Base-by-base conservation (phyloP, 2,113 vertebrate genomes). In the Phalacrocorax aristotelis region DNA sequence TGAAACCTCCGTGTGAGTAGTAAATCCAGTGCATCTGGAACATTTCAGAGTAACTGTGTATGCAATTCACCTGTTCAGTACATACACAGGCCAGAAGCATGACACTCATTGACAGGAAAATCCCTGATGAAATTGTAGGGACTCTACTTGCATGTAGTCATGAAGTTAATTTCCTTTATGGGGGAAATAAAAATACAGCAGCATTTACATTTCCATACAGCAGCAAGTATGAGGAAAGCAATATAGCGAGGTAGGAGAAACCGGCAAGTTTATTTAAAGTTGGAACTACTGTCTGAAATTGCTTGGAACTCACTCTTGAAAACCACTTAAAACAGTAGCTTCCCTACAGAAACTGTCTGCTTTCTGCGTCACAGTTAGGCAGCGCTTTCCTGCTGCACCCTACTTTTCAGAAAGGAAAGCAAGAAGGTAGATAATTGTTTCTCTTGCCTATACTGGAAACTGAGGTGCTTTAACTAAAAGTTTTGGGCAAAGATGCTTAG, bases 21-120 rank as follows among this genome's bases (percentile, higher is more conserved):
- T 85, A 95, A 95, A 95, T 96, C 52, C 81, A 87, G 44, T 49
- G 84, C 81, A 57, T 75, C 87, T 95, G 94, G 93, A 95, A 93
- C 34, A 25, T 79, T 87, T 96, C 91, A 68, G 52, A 60, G 44
- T 79, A 82, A 81, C 91, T 93, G 78, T 82, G 57, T 79, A 30
- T 48, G 52, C 83, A 79, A 0, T 84, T 93, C 89, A 95, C 93
- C 91, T 96, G 89, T 60, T 95, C 65, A 34, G 62, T 75, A 65
- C 61, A 66, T 51, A 36, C 78, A 40, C 19, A 72, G 91, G 44
- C 84, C 65, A 87, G 74, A 85, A 83, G 44, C 48, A 11, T 52
- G 86, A 48, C 61, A 34, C 26, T 58, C 29, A 58, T 3, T 79
- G 91, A 48, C 21, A 27, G 81, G 48, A 79, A 93, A 95, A 89